Evolutionary conservation across 2,113 vertebrate genomes (phyloP).

Genomic region (Elanus axillaris): DNA sequence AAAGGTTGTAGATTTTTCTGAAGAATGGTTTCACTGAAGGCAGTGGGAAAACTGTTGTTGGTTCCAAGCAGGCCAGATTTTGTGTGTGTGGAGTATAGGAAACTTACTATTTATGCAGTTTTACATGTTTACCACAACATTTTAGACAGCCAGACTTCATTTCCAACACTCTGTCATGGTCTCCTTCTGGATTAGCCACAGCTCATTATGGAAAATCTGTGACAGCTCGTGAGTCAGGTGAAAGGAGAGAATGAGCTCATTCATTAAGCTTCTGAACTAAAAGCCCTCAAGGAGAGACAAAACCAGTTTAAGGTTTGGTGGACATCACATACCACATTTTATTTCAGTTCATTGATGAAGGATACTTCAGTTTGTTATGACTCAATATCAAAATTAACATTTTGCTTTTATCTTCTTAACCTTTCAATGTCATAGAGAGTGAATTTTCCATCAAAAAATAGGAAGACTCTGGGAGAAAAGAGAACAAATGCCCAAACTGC

Average conservation of each 20-base stretch:
- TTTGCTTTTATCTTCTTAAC: not conserved
- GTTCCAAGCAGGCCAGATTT: not conserved
- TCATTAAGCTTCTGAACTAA: not conserved
- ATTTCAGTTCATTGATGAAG: not conserved
- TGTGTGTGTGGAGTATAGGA: not conserved
- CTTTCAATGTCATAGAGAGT: not conserved
- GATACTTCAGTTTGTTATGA: not conserved
- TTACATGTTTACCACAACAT: not conserved
- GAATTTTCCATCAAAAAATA: not conserved
- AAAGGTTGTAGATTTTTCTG: not conserved
- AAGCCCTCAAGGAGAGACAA: not conserved
- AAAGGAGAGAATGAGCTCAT: not conserved
- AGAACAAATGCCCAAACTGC: not conserved
- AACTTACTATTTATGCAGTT: not conserved
- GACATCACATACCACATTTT: not conserved
- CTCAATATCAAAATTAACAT: not conserved
- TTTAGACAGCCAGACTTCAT: not conserved
- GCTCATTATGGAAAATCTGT: not conserved
- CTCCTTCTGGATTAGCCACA: not conserved
- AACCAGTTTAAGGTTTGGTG: not conserved
- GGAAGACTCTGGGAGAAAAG: not conserved
- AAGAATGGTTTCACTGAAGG: not conserved
- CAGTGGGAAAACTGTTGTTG: not conserved
- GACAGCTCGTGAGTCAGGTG: not conserved
- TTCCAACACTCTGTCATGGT: not conserved